Base-by-base conservation (phyloP, 2,888 invertebrate species). In the Rhagophthalmus giganteus region DNA sequence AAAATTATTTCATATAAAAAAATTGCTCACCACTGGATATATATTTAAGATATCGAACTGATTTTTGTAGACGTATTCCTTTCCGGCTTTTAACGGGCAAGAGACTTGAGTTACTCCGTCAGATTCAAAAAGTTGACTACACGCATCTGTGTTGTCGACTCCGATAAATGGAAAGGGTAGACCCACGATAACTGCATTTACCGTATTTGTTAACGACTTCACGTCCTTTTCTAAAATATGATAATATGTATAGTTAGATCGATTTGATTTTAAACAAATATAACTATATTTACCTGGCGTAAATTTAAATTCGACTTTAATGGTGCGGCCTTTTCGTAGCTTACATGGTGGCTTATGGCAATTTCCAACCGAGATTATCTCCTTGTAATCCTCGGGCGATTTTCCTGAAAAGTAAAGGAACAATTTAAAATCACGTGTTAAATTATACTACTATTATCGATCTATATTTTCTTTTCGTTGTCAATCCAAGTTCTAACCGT, bases 141-240 rank as follows among this genome's bases (percentile, higher is more conserved):
- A 90, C 24, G 88, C 83, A 38, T 81, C 79, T 11, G 75, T 76
- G 8, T 85, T 85, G 68, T 90, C 87, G n/a, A 89, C 87, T 5
- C 91, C 90, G 3, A 88, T 67, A 68, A 90, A 90, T 0, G 91
- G 90, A 39, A 91, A 65, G 0, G 80, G 77, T 1, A 88, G 67
- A 0, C 83, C 83, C 1, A 81, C 67, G 10, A 90, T 77, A 0
- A 78, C 73, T 0, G 86, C 91, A 52, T 71, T 73, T 3, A 90
- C 89, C 5, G 74, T 69, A 49, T 85, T 87, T 31, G 10, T 35
- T n/a, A 51, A 6, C 4, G 24, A 9, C 25, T 51, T 51, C 9
- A 39, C 16, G 0, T 33, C 39, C 24, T 26, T 32, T 2, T 12
- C 50, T 50, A 32, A 33, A 35, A 35, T 24, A 7, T 2, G 6